Base-by-base conservation (phyloP, 1,140 invertebrate species). In the Amyelois transitella region DNA sequence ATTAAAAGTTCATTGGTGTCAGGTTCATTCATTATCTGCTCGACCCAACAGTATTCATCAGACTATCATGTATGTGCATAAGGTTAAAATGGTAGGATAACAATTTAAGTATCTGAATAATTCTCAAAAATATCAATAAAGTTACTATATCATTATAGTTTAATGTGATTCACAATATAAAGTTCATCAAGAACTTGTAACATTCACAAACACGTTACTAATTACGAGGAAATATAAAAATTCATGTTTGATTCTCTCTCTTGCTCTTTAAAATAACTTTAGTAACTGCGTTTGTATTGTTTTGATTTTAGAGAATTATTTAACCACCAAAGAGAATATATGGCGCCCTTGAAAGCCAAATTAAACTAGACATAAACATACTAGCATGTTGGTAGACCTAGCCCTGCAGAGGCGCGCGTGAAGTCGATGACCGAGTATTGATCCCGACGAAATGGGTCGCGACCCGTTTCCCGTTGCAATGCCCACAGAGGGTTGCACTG, bases 361-460 rank as follows among this genome's bases (percentile, higher is more conserved):
- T 18, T 48, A 21, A 10, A 21, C 52, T n/a, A n/a, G n/a, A 47
- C 38, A 53, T 44, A 55, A 58, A 67, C 64, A 14, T 32, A 14
- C 5, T 21, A 1, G 18, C 19, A 45, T 48, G 45, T 56, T 64
- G 55, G 66, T 62, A 60, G 64, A 56, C 55, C 52, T 58, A 51
- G 60, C 67, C 49, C 32, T 51, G 66, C 63, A 66, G 60, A 64
- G 67, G 73, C 73, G 75, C 75, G 73, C 71, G 75, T 71, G 75
- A 73, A 81, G 79, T 80, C 82, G 82, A 81, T 86, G 85, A 85
- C 85, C 85, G 78, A 81, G 85, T 88, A 86, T 88, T 85, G 85
- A 88, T 86, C 81, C 75, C 60, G 55, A 59, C 65, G 66, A 85
- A 76, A 72, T 85, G 75, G 84, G 84, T 85, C 84, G 72, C 74